Percentiles rank a stretch among this genome's conserved stretches.
Evolutionary conservation across 2,888 invertebrate species (phyloP).

Genomic region (Drosophila nigricruria): DNA sequence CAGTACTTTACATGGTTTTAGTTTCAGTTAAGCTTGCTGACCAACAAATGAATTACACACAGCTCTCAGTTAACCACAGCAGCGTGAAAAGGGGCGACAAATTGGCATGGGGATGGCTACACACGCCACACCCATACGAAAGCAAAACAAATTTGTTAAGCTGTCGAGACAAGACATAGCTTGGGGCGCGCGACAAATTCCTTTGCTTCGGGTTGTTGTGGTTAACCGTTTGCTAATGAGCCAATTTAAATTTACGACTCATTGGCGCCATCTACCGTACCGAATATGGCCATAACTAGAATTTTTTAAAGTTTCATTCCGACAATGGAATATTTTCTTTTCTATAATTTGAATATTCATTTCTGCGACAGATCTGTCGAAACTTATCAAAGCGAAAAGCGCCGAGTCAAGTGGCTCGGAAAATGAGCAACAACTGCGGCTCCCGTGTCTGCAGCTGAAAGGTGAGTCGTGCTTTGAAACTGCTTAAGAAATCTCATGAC

Average conservation of each 20-base stretch:
- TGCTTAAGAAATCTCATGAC: slow-evolving; percentile 59
- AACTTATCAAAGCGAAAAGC: slow-evolving; percentile 40
- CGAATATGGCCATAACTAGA: neutral
- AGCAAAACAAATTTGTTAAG: slow-evolving; percentile 39
- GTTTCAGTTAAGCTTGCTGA: slow-evolving; percentile 69
- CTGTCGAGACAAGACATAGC: slow-evolving; percentile 10
- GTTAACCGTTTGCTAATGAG: slow-evolving; percentile 77
- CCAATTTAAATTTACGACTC: slow-evolving; percentile 74
- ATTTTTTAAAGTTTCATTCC: slow-evolving; percentile 18
- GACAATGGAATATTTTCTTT: slow-evolving; percentile 16
- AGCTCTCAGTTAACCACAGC: slow-evolving; percentile 22
- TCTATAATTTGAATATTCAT: slow-evolving; percentile 25
- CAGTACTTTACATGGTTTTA: slow-evolving; percentile 70
- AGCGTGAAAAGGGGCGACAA: neutral
- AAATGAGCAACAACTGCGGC: slow-evolving; percentile 62
- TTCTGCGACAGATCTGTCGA: slow-evolving; percentile 11
- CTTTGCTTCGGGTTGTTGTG: slow-evolving; percentile 46
- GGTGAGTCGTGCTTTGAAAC: slow-evolving; percentile 59
- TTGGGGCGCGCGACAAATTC: slow-evolving; percentile 20
- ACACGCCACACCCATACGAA: slow-evolving; percentile 2
- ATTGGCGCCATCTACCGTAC: slow-evolving; percentile 28
- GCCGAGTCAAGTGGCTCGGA: slow-evolving; percentile 55
- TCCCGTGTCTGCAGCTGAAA: slow-evolving; percentile 63
- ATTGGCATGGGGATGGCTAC: neutral
- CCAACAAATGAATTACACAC: slow-evolving; percentile 68